A percentile compares a stretch with the other conserved stretches of the same genome.
These are phyloP conservation scores for Agapetus fuscipes DNA, from an alignment of 2,888 invertebrate species.

Conservation along the genomic window DNA sequence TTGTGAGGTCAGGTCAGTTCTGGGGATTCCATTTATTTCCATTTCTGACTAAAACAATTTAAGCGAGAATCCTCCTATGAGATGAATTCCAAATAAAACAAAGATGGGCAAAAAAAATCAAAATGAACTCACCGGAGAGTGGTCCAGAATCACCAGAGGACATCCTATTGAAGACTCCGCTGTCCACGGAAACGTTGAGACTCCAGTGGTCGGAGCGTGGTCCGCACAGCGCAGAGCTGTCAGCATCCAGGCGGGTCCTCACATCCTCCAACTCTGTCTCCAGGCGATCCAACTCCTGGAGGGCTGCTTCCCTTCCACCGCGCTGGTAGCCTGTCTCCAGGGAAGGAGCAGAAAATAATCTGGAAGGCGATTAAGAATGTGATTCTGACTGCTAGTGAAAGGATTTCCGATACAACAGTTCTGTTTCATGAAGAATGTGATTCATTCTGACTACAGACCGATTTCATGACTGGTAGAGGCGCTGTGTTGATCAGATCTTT, in stretches of 20 bases:
- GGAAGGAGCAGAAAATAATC: neutral
- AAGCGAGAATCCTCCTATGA: too few species aligned
- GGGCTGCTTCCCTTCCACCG: constrained; percentile 30
- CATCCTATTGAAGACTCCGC: constrained; percentile 51
- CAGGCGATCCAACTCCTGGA: constrained; percentile 40
- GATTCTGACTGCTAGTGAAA: too few species aligned
- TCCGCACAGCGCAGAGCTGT: constrained; percentile 40
- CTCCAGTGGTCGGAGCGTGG: constrained; percentile 43
- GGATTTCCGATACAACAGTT: too few species aligned
- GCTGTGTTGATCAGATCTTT: too few species aligned
- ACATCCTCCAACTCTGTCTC: constrained; percentile 44
- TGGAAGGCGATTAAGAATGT: too few species aligned
- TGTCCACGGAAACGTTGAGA: constrained; percentile 47
- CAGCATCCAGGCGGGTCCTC: constrained; percentile 40
- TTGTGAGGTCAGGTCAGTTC: too few species aligned
- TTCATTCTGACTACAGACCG: too few species aligned
- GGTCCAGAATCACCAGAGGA: constrained; percentile 45
- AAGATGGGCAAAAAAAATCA: too few species aligned
- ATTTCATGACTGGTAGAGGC: too few species aligned
- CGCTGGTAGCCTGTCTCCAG: constrained; percentile 24
- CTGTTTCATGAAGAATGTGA: too few species aligned
- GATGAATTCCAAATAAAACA: neutral
- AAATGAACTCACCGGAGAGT: constrained; percentile 37
- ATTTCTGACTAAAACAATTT: too few species aligned
- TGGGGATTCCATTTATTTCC: too few species aligned